Base-by-base conservation (phyloP, 2,113 vertebrate genomes). In the Onychostruthus taczanowskii region DNA sequence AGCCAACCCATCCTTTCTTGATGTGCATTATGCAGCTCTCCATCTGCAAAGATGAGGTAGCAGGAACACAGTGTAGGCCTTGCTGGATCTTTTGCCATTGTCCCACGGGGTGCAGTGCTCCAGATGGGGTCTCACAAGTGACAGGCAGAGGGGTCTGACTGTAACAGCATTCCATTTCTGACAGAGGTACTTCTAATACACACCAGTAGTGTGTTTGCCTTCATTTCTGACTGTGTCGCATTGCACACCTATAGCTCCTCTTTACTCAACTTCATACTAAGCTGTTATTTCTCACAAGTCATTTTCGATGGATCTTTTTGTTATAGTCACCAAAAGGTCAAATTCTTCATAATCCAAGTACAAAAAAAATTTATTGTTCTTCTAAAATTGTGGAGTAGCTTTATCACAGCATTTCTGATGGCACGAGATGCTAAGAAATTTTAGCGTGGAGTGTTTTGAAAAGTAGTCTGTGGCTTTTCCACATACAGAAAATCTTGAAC, bases 11-110 rank as follows among this genome's bases (percentile, higher is more conserved):
- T 53, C 16, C 20, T n/a, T 46, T 30, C 19, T 24, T 39, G 10
- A 17, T 39, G 28, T n/a, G 16, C 1, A 0, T 11, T 26, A 2
- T 26, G 46, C 46, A 61, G 23, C 17, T 46, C 24, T 61, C 13
- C 20, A 12, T 30, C n/a, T 1, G 3, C 62, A 39, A 53, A 46
- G 39, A 17, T 9, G 47, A 22, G 0, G 0, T 2, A n/a, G 11
- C 21, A 23, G 13, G 39, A 31, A 17, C 13, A n/a, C 24, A 35
- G 28, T 7, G n/a, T 2, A 30, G 33, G 33, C 39, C 24, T 26
- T 53, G 53, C 30, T 75, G 53, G 24, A 21, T 30, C 24, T 41
- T 46, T n/a, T 10, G 9, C 63, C 16, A 20, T 30, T 46, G 53
- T 30, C 37, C 11, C 39, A 52, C 2, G 7, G 33, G 11, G 21